Evolutionary conservation across 2,113 vertebrate genomes (phyloP).

Genomic region (Synchiropus splendidus): DNA sequence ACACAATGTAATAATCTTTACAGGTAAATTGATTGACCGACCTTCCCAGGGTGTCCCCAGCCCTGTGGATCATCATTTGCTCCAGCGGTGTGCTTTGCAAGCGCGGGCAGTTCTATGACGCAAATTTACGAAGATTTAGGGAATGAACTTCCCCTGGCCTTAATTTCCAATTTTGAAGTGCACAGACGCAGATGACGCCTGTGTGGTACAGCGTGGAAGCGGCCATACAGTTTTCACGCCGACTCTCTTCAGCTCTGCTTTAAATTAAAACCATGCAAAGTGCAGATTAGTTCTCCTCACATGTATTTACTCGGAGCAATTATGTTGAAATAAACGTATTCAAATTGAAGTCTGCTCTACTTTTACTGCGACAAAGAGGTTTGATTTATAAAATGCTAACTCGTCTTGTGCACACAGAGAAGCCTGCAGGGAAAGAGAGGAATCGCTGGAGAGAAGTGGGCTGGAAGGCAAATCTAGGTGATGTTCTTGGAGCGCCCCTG

Average conservation of each 20-base stretch:
- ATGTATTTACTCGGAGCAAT: conserved; percentile 46
- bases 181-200: no score
- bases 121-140: no score
- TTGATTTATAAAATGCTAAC: conserved; percentile 69
- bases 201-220: no score
- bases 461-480: conserved; percentile 72
- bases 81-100: no score
- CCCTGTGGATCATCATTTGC: no score
- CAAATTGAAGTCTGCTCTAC: conserved; percentile 53
- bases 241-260: conserved; percentile 20
- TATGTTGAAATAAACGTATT: conserved; percentile 56
- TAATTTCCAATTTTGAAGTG: no score
- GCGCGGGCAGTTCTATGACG: no score
- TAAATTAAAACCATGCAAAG: conserved; percentile 28
- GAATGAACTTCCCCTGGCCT: no score
- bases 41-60: no score
- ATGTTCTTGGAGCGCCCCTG: conserved; percentile 72
- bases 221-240: conserved; percentile 2
- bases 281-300: conserved; percentile 8
- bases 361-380: conserved; percentile 66
- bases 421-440: conserved; percentile 57
- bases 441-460: conserved; percentile 57
- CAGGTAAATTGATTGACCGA: no score
- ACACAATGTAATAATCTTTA: no score
- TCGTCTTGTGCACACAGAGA: conserved; percentile 64